Evolutionary conservation across 2,113 vertebrate genomes (phyloP).

Genomic region (Chionis minor): DNA sequence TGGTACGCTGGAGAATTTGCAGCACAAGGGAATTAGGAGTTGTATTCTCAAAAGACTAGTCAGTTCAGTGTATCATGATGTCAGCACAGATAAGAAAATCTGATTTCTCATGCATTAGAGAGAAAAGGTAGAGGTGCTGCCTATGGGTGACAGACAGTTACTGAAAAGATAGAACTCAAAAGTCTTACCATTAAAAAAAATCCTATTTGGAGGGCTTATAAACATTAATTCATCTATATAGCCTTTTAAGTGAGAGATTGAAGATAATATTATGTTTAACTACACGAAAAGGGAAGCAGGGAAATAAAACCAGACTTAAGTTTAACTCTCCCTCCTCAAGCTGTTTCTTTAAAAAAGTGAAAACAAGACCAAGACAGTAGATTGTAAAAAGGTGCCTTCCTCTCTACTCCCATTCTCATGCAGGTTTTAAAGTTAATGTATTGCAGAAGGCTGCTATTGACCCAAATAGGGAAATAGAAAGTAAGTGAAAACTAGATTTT

Average conservation of each 20-base stretch:
- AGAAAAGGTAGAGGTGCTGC: not conserved
- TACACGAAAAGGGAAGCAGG: not conserved
- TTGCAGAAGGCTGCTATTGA: not conserved
- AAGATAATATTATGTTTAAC: not conserved
- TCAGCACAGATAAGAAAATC: not conserved
- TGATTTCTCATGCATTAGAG: not conserved
- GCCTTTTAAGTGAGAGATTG: not conserved
- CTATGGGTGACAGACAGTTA: not conserved
- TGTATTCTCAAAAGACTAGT: not conserved
- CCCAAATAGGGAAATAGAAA: not conserved
- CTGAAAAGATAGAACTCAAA: not conserved
- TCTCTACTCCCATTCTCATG: not conserved
- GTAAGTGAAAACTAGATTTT: not conserved
- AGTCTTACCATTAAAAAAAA: not conserved
- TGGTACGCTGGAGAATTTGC: not conserved
- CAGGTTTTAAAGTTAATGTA: not conserved
- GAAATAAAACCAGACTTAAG: not conserved
- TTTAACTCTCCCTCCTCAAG: not conserved
- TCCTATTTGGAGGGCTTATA: not conserved
- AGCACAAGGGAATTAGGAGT: not conserved
- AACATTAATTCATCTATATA: not conserved
- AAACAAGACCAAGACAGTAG: not conserved
- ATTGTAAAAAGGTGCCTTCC: not conserved
- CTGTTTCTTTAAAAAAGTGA: not conserved
- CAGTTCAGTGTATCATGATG: not conserved